These are phyloP conservation scores for Nibea coibor DNA, from an alignment of 2,113 vertebrate species.

Conservation along the genomic window DNA sequence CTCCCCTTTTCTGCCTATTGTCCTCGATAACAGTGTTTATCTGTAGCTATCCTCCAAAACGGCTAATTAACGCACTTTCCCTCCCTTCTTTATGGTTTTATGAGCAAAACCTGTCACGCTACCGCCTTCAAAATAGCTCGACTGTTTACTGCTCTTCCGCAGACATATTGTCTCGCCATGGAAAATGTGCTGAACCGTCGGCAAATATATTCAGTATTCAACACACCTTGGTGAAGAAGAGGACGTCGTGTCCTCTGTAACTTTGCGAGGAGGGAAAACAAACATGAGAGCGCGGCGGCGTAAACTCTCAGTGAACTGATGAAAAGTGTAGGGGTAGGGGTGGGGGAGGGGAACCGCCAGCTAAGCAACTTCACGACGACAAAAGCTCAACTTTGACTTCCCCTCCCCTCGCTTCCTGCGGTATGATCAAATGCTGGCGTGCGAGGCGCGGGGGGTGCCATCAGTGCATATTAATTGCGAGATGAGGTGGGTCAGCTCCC, in stretches of 20 bases:
- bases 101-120: conserved; percentile 71
- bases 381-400: conserved; percentile 60
- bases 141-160: conserved; percentile 72
- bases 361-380: conserved; percentile 53
- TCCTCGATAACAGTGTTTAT: conserved; percentile 76
- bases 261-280: conserved; percentile 65
- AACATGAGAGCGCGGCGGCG: conserved; percentile 52
- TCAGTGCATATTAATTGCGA: conserved; percentile 61
- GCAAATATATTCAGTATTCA: conserved; percentile 73
- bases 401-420: background rate
- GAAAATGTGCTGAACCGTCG: conserved; percentile 69
- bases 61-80: conserved; percentile 66
- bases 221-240: conserved; percentile 60
- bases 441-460: conserved; percentile 7
- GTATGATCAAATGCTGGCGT: conserved; percentile 45
- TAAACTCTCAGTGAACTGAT: conserved; percentile 71
- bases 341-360: background rate
- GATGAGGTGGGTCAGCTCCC: conserved; percentile 67
- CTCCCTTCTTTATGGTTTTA: conserved; percentile 58
- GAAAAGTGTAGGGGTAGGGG: conserved; percentile 34
- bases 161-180: conserved; percentile 63
- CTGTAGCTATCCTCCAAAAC: conserved; percentile 68
- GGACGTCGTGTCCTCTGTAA: conserved; percentile 73
- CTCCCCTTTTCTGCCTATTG: conserved; percentile 69
- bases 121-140: conserved; percentile 64